Evolutionary conservation across 2,113 vertebrate species (phyloP).

Genomic region (Psophia crepitans): DNA sequence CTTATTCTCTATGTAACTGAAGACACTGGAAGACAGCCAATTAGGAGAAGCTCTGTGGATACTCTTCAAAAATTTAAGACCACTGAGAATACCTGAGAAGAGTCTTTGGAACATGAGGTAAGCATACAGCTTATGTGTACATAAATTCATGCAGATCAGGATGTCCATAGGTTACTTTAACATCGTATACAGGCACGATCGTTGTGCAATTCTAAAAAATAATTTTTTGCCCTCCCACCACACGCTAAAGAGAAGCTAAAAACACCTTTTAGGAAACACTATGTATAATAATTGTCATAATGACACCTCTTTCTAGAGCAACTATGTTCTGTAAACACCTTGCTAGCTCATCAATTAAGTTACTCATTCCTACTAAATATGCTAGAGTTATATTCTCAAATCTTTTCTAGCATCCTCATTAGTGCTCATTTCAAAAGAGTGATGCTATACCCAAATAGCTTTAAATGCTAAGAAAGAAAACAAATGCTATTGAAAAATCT

Average conservation of each 20-base stretch:
- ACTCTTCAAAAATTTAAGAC: background rate
- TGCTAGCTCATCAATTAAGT: background rate
- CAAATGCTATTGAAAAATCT: background rate
- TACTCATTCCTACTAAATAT: background rate
- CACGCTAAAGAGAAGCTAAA: background rate
- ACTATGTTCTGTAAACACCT: background rate
- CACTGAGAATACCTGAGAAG: background rate
- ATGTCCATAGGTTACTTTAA: background rate
- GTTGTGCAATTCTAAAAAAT: background rate
- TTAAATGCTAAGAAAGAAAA: background rate
- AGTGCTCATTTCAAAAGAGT: background rate
- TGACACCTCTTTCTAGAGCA: background rate
- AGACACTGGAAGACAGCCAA: background rate
- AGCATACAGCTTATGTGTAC: accelerated
- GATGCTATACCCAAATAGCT: background rate
- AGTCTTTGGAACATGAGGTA: background rate
- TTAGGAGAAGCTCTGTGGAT: background rate
- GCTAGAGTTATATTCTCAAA: background rate
- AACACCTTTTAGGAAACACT: background rate
- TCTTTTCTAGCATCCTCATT: background rate
- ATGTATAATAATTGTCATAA: background rate
- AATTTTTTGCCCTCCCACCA: background rate
- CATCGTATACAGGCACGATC: accelerated
- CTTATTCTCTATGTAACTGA: background rate
- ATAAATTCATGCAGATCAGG: background rate